Percentiles rank a stretch among this genome's conserved stretches.
Conservation (phyloP, 2,888 invertebrate species). For the Gastracanthus pulcherrimus region DNA sequence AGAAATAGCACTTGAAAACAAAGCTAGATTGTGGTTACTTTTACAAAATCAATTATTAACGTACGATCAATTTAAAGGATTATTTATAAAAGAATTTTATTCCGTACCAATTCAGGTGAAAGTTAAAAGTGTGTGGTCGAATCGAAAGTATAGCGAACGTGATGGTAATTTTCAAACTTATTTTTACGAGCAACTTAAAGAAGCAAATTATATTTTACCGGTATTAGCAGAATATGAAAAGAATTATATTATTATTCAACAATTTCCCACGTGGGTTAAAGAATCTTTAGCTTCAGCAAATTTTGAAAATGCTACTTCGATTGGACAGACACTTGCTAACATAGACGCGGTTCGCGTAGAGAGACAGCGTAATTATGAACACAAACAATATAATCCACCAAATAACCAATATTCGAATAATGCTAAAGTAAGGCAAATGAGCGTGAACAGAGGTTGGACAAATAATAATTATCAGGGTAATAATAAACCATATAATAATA, state of each 20-base stretch:
- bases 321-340: background rate
- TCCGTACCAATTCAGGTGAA: background rate
- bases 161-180: background rate
- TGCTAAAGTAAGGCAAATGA: too few species aligned
- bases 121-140: background rate
- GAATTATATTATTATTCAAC: background rate
- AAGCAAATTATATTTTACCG: background rate
- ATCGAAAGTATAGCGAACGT: background rate
- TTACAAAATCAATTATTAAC: background rate
- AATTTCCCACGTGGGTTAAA: background rate
- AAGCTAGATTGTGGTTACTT: background rate
- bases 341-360: background rate
- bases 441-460: too few species aligned
- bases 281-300: background rate
- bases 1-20: too few species aligned
- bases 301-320: background rate
- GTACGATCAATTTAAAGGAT: background rate
- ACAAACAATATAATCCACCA: background rate
- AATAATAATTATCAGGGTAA: too few species aligned
- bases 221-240: conserved; percentile 3
- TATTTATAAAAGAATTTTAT: conserved; percentile 2
- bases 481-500: too few species aligned
- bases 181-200: background rate
- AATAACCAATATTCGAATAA: background rate
- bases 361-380: background rate